Percentiles rank a stretch among this genome's conserved stretches.
These are phyloP conservation scores for Vanessa cardui DNA, from an alignment of 2,888 invertebrate genomes.

Conservation along the genomic window DNA sequence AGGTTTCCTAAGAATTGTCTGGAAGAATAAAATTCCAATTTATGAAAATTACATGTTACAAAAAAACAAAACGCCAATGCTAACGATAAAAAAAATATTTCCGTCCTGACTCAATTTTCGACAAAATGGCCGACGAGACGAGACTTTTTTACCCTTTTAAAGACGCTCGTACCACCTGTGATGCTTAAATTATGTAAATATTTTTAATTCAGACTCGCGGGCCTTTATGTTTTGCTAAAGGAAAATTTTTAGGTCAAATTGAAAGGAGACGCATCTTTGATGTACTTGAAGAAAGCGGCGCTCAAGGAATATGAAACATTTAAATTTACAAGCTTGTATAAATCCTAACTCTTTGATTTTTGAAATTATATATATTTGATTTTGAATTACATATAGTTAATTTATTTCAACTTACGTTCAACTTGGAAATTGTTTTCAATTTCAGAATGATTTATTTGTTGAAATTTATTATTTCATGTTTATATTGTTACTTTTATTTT, in stretches of 20 bases:
- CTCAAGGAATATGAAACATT: background rate
- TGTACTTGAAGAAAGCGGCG: constrained; percentile 31
- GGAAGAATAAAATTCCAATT: no score
- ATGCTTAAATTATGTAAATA: constrained; percentile 48
- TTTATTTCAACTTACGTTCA: no score
- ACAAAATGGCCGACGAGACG: constrained; percentile 40
- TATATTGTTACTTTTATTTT: no score
- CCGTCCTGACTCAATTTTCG: constrained; percentile 36
- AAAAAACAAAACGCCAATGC: constrained; percentile 13
- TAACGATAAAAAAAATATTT: constrained; percentile 29
- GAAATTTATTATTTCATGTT: no score
- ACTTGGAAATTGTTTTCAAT: no score
- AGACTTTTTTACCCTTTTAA: constrained; percentile 47
- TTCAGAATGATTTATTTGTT: no score
- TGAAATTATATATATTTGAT: no score
- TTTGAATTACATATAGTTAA: background rate
- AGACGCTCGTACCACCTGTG: constrained; percentile 44
- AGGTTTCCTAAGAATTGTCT: no score
- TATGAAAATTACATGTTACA: constrained; percentile 11
- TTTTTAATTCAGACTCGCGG: constrained; percentile 44
- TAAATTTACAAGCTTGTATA: no score
- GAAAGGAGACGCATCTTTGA: constrained; percentile 36
- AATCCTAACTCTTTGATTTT: no score
- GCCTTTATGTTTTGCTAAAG: constrained; percentile 38
- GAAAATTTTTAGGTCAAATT: constrained; percentile 35